Evolutionary conservation across 2,113 vertebrate genomes (phyloP).

Genomic region (Barbus barbus): DNA sequence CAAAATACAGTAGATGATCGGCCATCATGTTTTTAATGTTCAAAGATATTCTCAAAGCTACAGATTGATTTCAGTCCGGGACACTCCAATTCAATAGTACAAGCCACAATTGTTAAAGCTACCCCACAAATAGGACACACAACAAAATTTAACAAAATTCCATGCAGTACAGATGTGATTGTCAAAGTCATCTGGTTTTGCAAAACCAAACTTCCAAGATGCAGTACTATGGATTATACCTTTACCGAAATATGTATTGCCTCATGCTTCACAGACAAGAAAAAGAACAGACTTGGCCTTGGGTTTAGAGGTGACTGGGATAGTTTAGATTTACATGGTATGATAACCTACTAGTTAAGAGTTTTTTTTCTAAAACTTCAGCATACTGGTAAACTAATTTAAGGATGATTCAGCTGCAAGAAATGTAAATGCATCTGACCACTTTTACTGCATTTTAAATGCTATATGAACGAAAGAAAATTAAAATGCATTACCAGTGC

Average conservation of each 20-base stretch:
- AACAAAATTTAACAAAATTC: background rate
- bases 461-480: background rate
- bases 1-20: background rate
- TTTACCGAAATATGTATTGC: background rate
- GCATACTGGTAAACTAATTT: too few species aligned
- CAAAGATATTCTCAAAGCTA: background rate
- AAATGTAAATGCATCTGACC: background rate
- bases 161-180: too few species aligned
- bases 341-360: too few species aligned
- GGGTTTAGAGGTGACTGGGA: background rate
- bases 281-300: background rate
- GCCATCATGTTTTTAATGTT: too few species aligned
- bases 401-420: too few species aligned
- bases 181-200: too few species aligned
- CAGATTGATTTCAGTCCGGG: background rate
- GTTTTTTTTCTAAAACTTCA: too few species aligned
- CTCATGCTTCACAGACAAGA: constrained; percentile 5
- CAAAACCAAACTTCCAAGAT: too few species aligned
- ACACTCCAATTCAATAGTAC: background rate
- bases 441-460: background rate
- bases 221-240: too few species aligned
- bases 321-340: background rate
- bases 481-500: constrained; percentile 84
- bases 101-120: background rate
- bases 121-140: background rate